These are phyloP conservation scores for Euzophera pinguis DNA, from an alignment of 2,888 invertebrate genomes.

Conservation along the genomic window DNA sequence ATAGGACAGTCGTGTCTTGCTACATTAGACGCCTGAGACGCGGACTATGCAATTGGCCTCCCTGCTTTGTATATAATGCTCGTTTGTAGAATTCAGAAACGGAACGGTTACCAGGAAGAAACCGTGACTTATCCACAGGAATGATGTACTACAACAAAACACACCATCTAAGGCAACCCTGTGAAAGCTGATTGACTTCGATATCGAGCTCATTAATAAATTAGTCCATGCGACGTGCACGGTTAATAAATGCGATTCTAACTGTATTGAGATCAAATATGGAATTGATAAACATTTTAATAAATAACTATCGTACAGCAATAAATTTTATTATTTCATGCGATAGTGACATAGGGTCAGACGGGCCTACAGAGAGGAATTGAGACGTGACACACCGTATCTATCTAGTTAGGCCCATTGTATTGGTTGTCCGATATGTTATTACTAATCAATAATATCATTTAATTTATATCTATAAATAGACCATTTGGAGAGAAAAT, in stretches of 20 bases:
- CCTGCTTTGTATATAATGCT: slow-evolving; percentile 74
- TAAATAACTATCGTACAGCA: slow-evolving; percentile 19
- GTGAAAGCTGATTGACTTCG: slow-evolving; percentile 60
- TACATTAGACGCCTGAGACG: slow-evolving; percentile 67
- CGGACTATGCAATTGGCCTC: slow-evolving; percentile 64
- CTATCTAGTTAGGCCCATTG: slow-evolving; percentile 58
- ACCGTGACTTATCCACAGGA: slow-evolving; percentile 63
- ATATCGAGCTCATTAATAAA: slow-evolving; percentile 47
- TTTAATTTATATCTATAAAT: background rate
- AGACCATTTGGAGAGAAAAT: background rate
- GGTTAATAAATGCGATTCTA: slow-evolving; percentile 6
- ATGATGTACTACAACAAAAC: slow-evolving; percentile 51
- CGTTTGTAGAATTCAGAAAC: slow-evolving; percentile 69
- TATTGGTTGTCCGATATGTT: slow-evolving; percentile 32
- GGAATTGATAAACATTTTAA: slow-evolving; percentile 10
- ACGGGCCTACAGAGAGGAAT: slow-evolving; percentile 27
- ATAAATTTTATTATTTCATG: slow-evolving; percentile 15
- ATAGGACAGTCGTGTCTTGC: slow-evolving; percentile 73
- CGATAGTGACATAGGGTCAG: slow-evolving; percentile 19
- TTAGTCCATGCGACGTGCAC: slow-evolving; percentile 11
- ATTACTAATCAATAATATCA: slow-evolving; percentile 14
- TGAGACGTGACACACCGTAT: slow-evolving; percentile 45
- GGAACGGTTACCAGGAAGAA: slow-evolving; percentile 63
- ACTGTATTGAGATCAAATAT: slow-evolving; percentile 3
- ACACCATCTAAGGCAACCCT: slow-evolving; percentile 53